These are phyloP conservation scores for Microctenopoma stevenorrisi DNA, from an alignment of 2,797 vertebrate genomes.

Conservation along the genomic window DNA sequence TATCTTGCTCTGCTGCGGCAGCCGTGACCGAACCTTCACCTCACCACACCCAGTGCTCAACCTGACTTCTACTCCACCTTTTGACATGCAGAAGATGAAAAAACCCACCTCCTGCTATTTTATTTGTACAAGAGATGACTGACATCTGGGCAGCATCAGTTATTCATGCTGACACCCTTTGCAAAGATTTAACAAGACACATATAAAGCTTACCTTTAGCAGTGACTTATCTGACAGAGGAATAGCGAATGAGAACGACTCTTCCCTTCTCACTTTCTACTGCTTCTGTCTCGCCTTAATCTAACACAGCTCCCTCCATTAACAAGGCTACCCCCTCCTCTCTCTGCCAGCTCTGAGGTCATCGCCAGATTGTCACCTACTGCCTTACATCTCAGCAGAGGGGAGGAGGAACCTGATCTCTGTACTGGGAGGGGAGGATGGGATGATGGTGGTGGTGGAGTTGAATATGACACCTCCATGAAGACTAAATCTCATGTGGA, in stretches of 20 bases:
- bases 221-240: conserved; percentile 7
- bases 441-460: not conserved
- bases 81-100: not conserved
- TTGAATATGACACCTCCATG: conserved; percentile 18
- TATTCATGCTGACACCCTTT: conserved; percentile 10
- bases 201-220: conserved; percentile 32
- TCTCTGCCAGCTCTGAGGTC: conserved; percentile 48
- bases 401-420: conserved; percentile 57
- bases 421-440: not conserved
- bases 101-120: not conserved
- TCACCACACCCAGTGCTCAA: not conserved
- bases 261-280: conserved; percentile 11
- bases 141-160: conserved; percentile 40
- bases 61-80: not conserved
- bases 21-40: not conserved
- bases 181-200: not conserved
- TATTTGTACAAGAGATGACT: not conserved
- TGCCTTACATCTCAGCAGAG: conserved; percentile 28
- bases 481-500: not conserved
- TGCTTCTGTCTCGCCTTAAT: conserved; percentile 9
- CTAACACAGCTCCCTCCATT: not conserved
- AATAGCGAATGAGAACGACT: not conserved
- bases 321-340: not conserved
- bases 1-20: not conserved
- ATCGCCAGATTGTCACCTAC: conserved; percentile 27